These are phyloP conservation scores for Ptychochromis oligacanthus DNA, from an alignment of 2,113 vertebrate genomes.

Conservation along the genomic window DNA sequence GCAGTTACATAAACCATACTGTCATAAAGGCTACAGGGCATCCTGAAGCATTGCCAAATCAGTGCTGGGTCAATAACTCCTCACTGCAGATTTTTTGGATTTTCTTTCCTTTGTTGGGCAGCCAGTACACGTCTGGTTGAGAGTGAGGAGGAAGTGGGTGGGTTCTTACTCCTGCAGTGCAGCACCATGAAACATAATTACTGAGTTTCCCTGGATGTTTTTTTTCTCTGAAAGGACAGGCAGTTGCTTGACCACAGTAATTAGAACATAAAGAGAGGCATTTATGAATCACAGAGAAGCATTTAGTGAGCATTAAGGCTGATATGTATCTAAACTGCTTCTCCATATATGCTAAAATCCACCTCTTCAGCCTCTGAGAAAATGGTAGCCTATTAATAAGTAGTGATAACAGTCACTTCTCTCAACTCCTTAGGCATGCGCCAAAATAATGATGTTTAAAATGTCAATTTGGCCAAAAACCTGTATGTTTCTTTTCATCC, in stretches of 20 bases:
- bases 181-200: slow-evolving; percentile 33
- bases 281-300: background rate
- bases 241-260: slow-evolving; percentile 31
- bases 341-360: background rate
- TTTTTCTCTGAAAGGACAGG: slow-evolving; percentile 11
- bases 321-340: too few relatives aligned
- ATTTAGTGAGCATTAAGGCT: slow-evolving; percentile 5
- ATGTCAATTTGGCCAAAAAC: background rate
- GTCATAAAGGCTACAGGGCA: slow-evolving; percentile 65
- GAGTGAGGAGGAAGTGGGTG: slow-evolving; percentile 35
- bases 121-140: slow-evolving; percentile 31
- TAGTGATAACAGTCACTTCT: background rate
- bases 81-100: slow-evolving; percentile 49
- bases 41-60: slow-evolving; percentile 64
- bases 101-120: slow-evolving; percentile 49
- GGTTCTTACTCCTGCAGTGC: slow-evolving; percentile 32
- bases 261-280: slow-evolving; percentile 19
- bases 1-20: slow-evolving; percentile 74
- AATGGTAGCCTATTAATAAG: background rate
- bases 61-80: slow-evolving; percentile 70
- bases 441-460: background rate
- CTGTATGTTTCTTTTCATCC: background rate
- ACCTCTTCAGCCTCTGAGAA: background rate
- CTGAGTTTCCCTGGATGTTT: slow-evolving; percentile 9
- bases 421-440: background rate